These are phyloP conservation scores for Zoanthus gigantus DNA, from an alignment of 92 coral and sea anemone species.

Conservation along the genomic window DNA sequence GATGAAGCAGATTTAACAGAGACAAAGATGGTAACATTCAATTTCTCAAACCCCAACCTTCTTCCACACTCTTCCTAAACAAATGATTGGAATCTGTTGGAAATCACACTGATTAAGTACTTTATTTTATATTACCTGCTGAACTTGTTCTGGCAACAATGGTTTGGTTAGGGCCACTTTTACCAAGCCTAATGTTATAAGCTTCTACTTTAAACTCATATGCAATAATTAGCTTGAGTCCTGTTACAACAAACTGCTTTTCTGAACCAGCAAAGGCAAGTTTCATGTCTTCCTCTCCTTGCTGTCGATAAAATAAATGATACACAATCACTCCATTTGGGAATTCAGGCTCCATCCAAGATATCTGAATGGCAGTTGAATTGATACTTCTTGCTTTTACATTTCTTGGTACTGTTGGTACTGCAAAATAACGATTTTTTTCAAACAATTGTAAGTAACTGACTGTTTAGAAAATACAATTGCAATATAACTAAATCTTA, in stretches of 20 bases:
- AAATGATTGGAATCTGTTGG: neutral
- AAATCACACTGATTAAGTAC: neutral
- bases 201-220: conserved; percentile 73
- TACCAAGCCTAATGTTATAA: conserved; percentile 51
- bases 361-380: conserved; percentile 63
- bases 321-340: conserved; percentile 76
- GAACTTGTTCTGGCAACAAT: conserved; percentile 69
- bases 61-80: neutral
- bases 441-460: neutral
- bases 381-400: conserved; percentile 67
- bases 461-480: neutral
- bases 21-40: neutral
- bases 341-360: conserved; percentile 60
- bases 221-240: conserved; percentile 60
- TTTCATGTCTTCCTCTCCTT: conserved; percentile 26
- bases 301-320: conserved; percentile 47
- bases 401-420: conserved; percentile 78
- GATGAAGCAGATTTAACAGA: neutral
- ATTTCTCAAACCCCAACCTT: too few relatives aligned
- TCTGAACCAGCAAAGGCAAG: conserved; percentile 50
- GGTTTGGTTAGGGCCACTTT: conserved; percentile 40
- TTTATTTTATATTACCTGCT: conserved; percentile 55
- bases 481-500: neutral
- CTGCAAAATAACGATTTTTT: conserved; percentile 30
- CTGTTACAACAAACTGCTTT: conserved; percentile 55